Evolutionary conservation across 1,140 invertebrate genomes (phyloP).

Genomic region (Drosophila chauvacae): DNA sequence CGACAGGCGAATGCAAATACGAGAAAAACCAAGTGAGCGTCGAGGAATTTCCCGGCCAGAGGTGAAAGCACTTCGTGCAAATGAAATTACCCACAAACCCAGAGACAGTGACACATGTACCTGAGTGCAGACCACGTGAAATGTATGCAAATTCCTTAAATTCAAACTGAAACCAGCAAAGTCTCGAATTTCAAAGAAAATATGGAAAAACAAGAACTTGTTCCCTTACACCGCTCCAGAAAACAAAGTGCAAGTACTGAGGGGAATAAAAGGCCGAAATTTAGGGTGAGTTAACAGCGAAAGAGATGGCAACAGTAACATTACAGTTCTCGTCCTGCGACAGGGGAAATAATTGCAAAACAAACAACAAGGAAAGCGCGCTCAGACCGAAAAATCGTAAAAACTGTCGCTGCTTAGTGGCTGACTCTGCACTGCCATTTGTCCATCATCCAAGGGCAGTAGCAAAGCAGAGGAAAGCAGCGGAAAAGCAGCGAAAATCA

Average conservation of each 20-base stretch:
- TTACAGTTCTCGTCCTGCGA: constrained; percentile 26
- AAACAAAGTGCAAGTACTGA: constrained; percentile 39
- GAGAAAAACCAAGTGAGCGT: constrained; percentile 16
- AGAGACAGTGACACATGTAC: constrained; percentile 31
- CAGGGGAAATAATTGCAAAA: constrained; percentile 75
- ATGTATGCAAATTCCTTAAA: constrained; percentile 44
- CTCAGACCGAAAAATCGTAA: constrained; percentile 61
- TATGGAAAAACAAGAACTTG: constrained; percentile 21
- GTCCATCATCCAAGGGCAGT: constrained; percentile 51
- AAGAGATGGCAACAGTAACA: constrained; percentile 22
- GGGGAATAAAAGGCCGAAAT: constrained; percentile 4
- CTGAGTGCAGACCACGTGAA: constrained; percentile 40
- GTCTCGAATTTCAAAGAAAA: constrained; percentile 71
- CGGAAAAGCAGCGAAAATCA: constrained; percentile 18
- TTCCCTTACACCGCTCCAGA: background rate
- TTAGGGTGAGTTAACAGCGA: constrained; percentile 22
- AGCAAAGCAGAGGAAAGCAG: constrained; percentile 16
- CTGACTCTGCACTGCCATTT: constrained; percentile 58
- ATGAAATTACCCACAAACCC: constrained; percentile 50
- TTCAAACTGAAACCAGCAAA: constrained; percentile 20
- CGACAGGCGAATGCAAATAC: constrained; percentile 34
- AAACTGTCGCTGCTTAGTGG: constrained; percentile 72
- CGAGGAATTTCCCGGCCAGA: constrained; percentile 7
- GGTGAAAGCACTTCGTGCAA: constrained; percentile 40
- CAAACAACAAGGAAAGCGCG: constrained; percentile 57